Evolutionary conservation across 2,888 invertebrate genomes (phyloP).

Genomic region (Caenorhabditis afra): DNA sequence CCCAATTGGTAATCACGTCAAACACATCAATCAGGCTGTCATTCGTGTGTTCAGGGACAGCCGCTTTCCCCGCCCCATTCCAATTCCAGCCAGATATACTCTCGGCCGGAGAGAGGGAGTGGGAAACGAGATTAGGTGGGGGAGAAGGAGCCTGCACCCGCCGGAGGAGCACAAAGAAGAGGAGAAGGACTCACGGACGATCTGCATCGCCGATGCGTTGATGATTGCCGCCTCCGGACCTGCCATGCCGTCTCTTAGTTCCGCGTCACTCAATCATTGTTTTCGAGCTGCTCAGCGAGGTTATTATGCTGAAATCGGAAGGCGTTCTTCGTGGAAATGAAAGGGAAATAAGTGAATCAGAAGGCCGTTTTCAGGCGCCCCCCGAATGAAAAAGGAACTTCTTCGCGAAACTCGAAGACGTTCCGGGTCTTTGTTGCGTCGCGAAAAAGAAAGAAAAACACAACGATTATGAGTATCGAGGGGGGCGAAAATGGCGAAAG

Average conservation of each 20-base stretch:
- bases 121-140: constrained; percentile 9
- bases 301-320: constrained; percentile 19
- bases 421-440: neutral
- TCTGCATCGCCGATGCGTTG: constrained; percentile 59
- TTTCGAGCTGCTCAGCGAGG: constrained; percentile 8
- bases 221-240: constrained; percentile 47
- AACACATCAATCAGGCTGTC: constrained; percentile 53
- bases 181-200: constrained; percentile 52
- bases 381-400: too few species aligned
- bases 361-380: neutral
- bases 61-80: neutral
- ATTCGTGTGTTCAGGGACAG: constrained; percentile 1
- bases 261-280: constrained; percentile 46
- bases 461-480: constrained; percentile 5
- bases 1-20: constrained; percentile 41
- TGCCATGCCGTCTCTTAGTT: constrained; percentile 27
- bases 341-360: constrained; percentile 7
- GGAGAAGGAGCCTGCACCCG: neutral
- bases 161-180: too few species aligned
- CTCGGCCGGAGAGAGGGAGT: neutral
- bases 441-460: constrained; percentile 14
- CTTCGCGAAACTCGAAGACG: constrained; percentile 12
- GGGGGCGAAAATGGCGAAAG: neutral
- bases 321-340: constrained; percentile 3
- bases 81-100: constrained; percentile 13